Evolutionary conservation across 2,797 vertebrate genomes (phyloP), one percentile per base, ranked within the genome.

Genomic region (Monodelphis domestica): DNA sequence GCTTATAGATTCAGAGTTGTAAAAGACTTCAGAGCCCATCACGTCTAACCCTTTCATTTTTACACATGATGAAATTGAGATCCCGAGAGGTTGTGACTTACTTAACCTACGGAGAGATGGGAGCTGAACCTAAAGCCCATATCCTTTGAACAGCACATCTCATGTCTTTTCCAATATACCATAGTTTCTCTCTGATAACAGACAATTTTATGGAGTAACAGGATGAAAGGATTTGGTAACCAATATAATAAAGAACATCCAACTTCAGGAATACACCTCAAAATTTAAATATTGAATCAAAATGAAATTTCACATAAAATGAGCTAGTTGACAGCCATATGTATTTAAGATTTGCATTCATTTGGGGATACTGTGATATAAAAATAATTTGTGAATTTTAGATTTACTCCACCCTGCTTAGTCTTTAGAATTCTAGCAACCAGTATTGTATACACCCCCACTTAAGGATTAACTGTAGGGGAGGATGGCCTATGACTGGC

Each of bases 381-480:
- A 96, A 96, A 92, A 63, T 54, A 56, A 55, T 54, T 95, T 95
- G 91, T n/a, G n/a, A n/a, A n/a, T n/a, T n/a, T n/a, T n/a, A n/a
- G n/a, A n/a, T n/a, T n/a, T n/a, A n/a, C n/a, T n/a, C n/a, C n/a
- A n/a, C n/a, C n/a, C n/a, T n/a, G n/a, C n/a, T n/a, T n/a, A n/a
- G n/a, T n/a, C n/a, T n/a, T n/a, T n/a, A n/a, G n/a, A n/a, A n/a
- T n/a, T n/a, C n/a, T n/a, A n/a, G n/a, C n/a, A n/a, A n/a, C n/a
- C n/a, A n/a, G n/a, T n/a, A n/a, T n/a, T n/a, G n/a, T n/a, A n/a
- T n/a, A n/a, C n/a, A n/a, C n/a, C n/a, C n/a, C n/a, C n/a, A n/a
- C n/a, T n/a, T n/a, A n/a, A n/a, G n/a, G n/a, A n/a, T n/a, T n/a
- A n/a, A n/a, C n/a, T n/a, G n/a, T n/a, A n/a, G n/a, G n/a, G n/a